A percentile compares a stretch with the other conserved stretches of the same genome.
phyloP scores from a whole-genome alignment of 1,140 invertebrate species.

The Bombus terrestris region DNA sequence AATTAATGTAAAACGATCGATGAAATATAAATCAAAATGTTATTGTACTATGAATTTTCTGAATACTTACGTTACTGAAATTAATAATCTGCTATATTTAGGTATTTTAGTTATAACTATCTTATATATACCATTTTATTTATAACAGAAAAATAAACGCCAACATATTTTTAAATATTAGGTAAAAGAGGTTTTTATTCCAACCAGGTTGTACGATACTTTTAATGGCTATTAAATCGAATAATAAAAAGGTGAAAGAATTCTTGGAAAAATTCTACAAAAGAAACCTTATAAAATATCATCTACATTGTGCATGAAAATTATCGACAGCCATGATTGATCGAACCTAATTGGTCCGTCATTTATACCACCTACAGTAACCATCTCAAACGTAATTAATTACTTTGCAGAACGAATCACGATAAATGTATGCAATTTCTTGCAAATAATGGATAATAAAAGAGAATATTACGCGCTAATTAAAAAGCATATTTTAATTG shows the following conservation, averaged over 20 bases:
- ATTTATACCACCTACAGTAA: not conserved
- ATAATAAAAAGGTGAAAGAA: not conserved
- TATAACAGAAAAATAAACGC: too few relatives aligned
- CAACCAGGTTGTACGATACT: not conserved
- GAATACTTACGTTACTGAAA: not conserved
- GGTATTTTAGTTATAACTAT: not conserved
- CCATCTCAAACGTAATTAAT: not conserved
- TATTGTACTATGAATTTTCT: not conserved
- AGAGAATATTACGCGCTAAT: not conserved
- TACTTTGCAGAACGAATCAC: not conserved
- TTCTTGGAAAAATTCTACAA: not conserved
- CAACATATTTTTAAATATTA: too few relatives aligned
- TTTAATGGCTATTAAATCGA: not conserved
- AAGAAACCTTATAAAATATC: not conserved
- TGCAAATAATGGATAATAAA: not conserved
- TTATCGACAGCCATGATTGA: constrained; percentile 15
- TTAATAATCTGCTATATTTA: not conserved
- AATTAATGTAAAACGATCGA: not conserved
- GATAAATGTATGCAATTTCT: not conserved
- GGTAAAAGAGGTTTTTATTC: too few relatives aligned
- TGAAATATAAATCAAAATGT: not conserved
- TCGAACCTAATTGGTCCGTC: not conserved
- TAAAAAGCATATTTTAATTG: not conserved
- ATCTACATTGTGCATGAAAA: not conserved
- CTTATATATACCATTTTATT: too few relatives aligned